A percentile compares a stretch with the other conserved stretches of the same genome.
phyloP scores from a whole-genome alignment of 2,797 vertebrate genomes.

The Chromobotia macracanthus region DNA sequence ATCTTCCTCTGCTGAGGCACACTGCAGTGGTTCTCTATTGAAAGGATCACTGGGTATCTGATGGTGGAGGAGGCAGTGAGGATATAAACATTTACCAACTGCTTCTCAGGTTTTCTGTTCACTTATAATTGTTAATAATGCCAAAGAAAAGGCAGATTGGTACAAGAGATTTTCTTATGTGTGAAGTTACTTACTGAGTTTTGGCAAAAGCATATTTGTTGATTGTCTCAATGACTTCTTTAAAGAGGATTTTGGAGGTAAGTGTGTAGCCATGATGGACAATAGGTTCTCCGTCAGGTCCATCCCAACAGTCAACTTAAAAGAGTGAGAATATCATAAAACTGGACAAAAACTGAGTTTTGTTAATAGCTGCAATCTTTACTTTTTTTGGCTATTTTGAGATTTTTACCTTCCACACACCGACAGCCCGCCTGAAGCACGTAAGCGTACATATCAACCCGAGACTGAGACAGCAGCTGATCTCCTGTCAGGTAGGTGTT shows the following conservation, averaged over 20 bases:
- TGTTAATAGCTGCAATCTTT: too few species aligned
- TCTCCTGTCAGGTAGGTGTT: conserved; percentile 96
- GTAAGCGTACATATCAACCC: conserved; percentile 94
- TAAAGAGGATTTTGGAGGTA: conserved; percentile 93
- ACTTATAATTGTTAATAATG: neutral
- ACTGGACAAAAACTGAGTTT: too few species aligned
- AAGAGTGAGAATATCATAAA: conserved; percentile 9
- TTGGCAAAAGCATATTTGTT: conserved; percentile 90
- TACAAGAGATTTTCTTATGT: neutral
- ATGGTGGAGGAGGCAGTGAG: conserved; percentile 16
- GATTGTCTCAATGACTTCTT: conserved; percentile 88
- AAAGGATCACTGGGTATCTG: conserved; percentile 90
- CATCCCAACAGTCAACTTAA: conserved; percentile 93
- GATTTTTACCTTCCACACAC: conserved; percentile 86
- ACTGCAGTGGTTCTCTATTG: conserved; percentile 92
- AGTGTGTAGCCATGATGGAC: conserved; percentile 91
- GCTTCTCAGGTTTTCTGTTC: neutral
- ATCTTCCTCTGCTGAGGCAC: conserved; percentile 93
- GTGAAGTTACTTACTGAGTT: conserved; percentile 78
- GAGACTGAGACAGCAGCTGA: conserved; percentile 95
- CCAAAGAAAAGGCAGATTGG: neutral
- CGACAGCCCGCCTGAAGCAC: conserved; percentile 95
- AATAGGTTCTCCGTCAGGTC: conserved; percentile 89
- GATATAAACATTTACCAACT: neutral
- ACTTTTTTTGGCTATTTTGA: too few species aligned